A percentile compares a stretch with the other conserved stretches of the same genome.
phyloP scores from a whole-genome alignment of 2,888 invertebrate species.

The Protodeltote pygarga region DNA sequence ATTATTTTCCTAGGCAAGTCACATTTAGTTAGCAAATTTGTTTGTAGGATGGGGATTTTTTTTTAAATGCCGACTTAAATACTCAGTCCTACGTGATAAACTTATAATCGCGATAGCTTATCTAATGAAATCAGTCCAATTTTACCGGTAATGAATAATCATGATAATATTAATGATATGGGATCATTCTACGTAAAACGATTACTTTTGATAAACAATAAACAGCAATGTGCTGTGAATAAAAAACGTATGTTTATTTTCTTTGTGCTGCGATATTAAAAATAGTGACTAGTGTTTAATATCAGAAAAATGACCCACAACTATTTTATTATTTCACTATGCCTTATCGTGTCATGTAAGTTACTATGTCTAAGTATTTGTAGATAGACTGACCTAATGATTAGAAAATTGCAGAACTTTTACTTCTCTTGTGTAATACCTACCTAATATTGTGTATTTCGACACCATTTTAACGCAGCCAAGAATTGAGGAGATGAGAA shows the following conservation, averaged over 20 bases:
- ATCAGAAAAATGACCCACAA: conserved; percentile 17
- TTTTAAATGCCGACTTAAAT: not conserved
- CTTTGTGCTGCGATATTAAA: conserved; percentile 11
- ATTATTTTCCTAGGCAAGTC: too few species aligned
- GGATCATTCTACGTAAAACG: conserved; percentile 47
- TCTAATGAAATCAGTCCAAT: conserved; percentile 61
- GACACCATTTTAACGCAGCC: too few species aligned
- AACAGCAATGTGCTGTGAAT: conserved; percentile 15
- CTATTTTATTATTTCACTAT: conserved; percentile 11
- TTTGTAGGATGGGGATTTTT: not conserved
- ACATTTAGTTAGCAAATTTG: too few species aligned
- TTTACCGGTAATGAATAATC: conserved; percentile 55
- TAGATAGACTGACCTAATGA: too few species aligned
- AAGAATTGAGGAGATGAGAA: too few species aligned
- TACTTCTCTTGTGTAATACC: too few species aligned
- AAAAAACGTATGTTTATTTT: conserved; percentile 4
- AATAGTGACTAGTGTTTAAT: conserved; percentile 7
- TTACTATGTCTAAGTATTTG: not conserved
- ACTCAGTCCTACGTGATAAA: not conserved
- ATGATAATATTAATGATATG: conserved; percentile 45
- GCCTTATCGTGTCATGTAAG: conserved; percentile 32
- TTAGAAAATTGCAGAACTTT: too few species aligned
- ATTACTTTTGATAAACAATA: conserved; percentile 46
- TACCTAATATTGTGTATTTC: too few species aligned
- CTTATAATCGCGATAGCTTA: conserved; percentile 39